phyloP scores from a whole-genome alignment of 1,140 invertebrate genomes.

The Radopholus similis region DNA sequence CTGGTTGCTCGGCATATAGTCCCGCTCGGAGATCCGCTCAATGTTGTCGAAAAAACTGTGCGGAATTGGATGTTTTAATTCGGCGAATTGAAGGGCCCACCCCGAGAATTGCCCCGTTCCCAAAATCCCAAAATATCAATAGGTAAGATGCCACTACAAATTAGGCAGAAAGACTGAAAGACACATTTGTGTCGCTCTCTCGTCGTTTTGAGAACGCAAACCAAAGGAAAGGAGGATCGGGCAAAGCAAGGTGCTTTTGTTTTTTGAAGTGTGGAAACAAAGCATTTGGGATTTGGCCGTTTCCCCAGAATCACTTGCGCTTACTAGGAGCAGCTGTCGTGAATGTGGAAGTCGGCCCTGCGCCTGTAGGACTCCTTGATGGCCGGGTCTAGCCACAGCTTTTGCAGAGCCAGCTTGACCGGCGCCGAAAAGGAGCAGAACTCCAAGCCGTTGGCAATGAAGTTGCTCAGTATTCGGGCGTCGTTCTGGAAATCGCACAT shows the following conservation, averaged over 20 bases:
- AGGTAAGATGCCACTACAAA: not conserved
- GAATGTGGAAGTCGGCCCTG: conserved; percentile 20
- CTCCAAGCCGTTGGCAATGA: conserved; percentile 32
- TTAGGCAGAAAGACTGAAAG: not conserved
- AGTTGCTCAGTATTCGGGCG: conserved; percentile 4
- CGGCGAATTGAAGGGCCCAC: too few species aligned
- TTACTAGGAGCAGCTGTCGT: conserved; percentile 31
- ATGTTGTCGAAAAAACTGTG: conserved; percentile 74
- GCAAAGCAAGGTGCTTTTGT: too few species aligned
- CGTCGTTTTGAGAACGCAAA: not conserved
- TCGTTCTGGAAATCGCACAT: conserved; percentile 25
- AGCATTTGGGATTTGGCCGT: too few species aligned
- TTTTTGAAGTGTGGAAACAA: too few species aligned
- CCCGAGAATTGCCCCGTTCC: too few species aligned
- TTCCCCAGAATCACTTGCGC: too few species aligned
- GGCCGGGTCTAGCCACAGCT: conserved; percentile 36
- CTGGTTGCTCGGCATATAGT: conserved; percentile 75
- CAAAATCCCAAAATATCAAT: conserved; percentile 14
- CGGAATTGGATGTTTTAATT: too few species aligned
- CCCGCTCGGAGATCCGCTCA: conserved; percentile 76
- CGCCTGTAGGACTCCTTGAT: conserved; percentile 14
- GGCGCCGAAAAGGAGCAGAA: conserved; percentile 16
- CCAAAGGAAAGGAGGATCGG: too few species aligned
- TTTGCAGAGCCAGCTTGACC: conserved; percentile 32
- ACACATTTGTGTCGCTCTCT: not conserved